phyloP scores from a whole-genome alignment of 2,797 vertebrate species.

The Malurus leucopterus region DNA sequence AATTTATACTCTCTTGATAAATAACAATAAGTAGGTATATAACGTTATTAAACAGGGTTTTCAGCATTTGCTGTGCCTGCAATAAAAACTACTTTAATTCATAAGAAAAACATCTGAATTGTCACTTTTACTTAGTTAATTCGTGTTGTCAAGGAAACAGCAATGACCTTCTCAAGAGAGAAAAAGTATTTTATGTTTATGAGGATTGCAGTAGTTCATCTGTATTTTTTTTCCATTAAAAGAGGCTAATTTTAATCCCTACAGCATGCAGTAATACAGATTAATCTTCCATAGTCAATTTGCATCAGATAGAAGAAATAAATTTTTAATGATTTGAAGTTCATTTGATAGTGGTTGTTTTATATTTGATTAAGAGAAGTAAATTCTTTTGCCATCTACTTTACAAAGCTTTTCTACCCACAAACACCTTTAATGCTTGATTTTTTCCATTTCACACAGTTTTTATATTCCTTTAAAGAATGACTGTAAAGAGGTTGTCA shows the following conservation, averaged over 20 bases:
- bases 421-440: not conserved
- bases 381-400: not conserved
- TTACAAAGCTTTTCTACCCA: not conserved
- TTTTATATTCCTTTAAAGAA: not conserved
- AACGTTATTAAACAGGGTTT: not conserved
- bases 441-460: not conserved
- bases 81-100: not conserved
- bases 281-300: not conserved
- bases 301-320: not conserved
- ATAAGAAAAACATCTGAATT: not conserved
- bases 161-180: not conserved
- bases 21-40: not conserved
- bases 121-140: not conserved
- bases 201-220: not conserved
- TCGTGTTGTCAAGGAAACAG: constrained; percentile 8
- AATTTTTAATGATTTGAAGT: not conserved
- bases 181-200: not conserved
- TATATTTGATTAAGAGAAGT: not conserved
- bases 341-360: not conserved
- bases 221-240: not conserved
- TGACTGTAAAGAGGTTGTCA: not conserved
- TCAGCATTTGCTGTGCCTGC: not conserved
- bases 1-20: not conserved
- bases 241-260: not conserved
- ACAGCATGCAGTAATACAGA: not conserved